phyloP scores from a whole-genome alignment of 2,113 vertebrate species.

The Neodon shergylaensis region DNA sequence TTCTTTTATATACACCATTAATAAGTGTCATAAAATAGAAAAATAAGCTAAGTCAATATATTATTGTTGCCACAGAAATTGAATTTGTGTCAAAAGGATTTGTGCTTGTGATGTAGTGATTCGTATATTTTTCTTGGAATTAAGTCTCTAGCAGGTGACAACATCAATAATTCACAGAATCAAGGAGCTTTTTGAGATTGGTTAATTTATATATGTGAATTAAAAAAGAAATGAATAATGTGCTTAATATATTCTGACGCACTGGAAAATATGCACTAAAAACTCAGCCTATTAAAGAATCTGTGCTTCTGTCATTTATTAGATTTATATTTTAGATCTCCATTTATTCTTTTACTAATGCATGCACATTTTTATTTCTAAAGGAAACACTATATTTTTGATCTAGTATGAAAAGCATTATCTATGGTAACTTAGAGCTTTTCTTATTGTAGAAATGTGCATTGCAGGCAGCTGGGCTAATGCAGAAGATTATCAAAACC shows the following conservation, averaged over 20 bases:
- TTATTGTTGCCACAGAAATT: constrained; percentile 82
- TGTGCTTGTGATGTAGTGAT: constrained; percentile 80
- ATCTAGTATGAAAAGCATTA: constrained; percentile 50
- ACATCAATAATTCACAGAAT: constrained; percentile 82
- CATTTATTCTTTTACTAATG: constrained; percentile 9
- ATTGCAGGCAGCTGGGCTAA: constrained; percentile 26
- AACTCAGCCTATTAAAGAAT: constrained; percentile 56
- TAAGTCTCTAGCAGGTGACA: constrained; percentile 82
- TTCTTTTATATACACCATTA: constrained; percentile 76
- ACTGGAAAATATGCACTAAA: constrained; percentile 58
- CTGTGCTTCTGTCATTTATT: constrained; percentile 34
- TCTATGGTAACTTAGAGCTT: constrained; percentile 32
- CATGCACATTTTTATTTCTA: constrained; percentile 53
- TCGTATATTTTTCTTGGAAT: constrained; percentile 81
- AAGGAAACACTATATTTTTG: constrained; percentile 62
- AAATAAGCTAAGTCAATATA: constrained; percentile 79
- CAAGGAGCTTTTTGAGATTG: constrained; percentile 75
- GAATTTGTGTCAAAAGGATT: constrained; percentile 83
- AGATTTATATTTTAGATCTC: constrained; percentile 51
- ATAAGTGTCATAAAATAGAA: constrained; percentile 79
- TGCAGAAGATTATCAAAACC: constrained; percentile 32
- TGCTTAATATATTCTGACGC: constrained; percentile 65
- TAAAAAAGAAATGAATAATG: constrained; percentile 74
- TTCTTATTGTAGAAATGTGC: constrained; percentile 13
- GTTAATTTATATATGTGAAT: constrained; percentile 79